A percentile compares a stretch with the other conserved stretches of the same genome.
These are phyloP conservation scores for Pyrgilauda ruficollis DNA, from an alignment of 2,113 vertebrate species.

Conservation along the genomic window DNA sequence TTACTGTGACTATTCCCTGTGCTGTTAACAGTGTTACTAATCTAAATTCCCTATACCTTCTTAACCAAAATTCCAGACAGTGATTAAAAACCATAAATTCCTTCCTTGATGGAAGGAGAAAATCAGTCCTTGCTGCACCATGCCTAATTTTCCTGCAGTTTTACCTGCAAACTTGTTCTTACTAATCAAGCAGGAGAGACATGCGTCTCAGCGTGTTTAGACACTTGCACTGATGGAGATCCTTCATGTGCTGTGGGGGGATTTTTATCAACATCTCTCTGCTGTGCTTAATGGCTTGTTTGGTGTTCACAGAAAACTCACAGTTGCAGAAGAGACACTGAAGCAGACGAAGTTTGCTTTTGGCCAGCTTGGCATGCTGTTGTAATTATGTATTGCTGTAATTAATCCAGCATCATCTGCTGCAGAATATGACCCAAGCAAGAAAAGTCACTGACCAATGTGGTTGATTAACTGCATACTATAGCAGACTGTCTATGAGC, in stretches of 20 bases:
- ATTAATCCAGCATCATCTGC: not conserved
- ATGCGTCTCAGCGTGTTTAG: fast-evolving
- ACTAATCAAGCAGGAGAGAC: not conserved
- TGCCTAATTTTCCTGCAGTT: not conserved
- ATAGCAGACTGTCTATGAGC: not conserved
- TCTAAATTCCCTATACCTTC: not conserved
- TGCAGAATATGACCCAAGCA: not conserved
- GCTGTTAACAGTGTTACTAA: not conserved
- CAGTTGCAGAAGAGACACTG: not conserved
- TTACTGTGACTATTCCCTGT: not conserved
- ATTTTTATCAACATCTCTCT: not conserved
- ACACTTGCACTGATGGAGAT: not conserved
- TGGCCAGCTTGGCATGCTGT: not conserved
- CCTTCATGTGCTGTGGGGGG: not conserved
- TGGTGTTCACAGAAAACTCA: not conserved
- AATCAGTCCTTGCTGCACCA: not conserved
- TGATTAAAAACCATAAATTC: not conserved
- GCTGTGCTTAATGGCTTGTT: not conserved
- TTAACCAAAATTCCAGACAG: not conserved
- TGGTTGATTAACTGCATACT: not conserved
- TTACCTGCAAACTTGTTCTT: not conserved
- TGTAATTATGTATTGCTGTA: not conserved
- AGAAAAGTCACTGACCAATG: not conserved
- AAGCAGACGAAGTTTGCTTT: not conserved
- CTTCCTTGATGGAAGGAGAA: not conserved